phyloP scores from a whole-genome alignment of 2,797 vertebrate genomes.

The Phrynocephalus guinanensis region DNA sequence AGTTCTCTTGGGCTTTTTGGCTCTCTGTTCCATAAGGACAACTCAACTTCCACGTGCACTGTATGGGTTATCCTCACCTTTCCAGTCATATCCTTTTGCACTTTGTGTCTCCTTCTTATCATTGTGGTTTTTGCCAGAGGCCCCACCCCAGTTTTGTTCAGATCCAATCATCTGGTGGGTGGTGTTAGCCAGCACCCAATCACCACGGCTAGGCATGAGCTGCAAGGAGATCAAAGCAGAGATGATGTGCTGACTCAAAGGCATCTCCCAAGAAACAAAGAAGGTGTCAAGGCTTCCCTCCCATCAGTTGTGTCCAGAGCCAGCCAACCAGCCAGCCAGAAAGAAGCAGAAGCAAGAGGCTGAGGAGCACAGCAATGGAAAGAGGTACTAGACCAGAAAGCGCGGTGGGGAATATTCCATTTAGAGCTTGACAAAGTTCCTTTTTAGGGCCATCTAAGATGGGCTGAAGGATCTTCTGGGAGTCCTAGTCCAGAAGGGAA shows the following conservation, averaged over 20 bases:
- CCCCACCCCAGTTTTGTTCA: not conserved
- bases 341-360: not conserved
- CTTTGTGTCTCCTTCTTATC: not conserved
- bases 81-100: conserved; percentile 31
- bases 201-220: not conserved
- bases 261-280: not conserved
- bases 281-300: conserved; percentile 2
- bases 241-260: conserved; percentile 6
- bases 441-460: not conserved
- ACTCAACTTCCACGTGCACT: conserved; percentile 11
- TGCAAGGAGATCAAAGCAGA: not conserved
- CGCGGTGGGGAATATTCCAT: not conserved
- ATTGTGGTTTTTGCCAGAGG: conserved; percentile 20
- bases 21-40: conserved; percentile 8
- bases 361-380: conserved; percentile 33
- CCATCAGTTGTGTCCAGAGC: not conserved
- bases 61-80: not conserved
- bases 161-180: not conserved
- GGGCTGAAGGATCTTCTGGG: not conserved
- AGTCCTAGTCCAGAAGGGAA: not conserved
- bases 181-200: conserved; percentile 10
- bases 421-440: not conserved
- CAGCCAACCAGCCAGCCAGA: not conserved
- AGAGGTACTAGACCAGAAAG: conserved; percentile 15
- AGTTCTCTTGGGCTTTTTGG: not conserved